Evolutionary conservation across 2,888 invertebrate genomes (phyloP).

Genomic region (Horisme vitalbata): DNA sequence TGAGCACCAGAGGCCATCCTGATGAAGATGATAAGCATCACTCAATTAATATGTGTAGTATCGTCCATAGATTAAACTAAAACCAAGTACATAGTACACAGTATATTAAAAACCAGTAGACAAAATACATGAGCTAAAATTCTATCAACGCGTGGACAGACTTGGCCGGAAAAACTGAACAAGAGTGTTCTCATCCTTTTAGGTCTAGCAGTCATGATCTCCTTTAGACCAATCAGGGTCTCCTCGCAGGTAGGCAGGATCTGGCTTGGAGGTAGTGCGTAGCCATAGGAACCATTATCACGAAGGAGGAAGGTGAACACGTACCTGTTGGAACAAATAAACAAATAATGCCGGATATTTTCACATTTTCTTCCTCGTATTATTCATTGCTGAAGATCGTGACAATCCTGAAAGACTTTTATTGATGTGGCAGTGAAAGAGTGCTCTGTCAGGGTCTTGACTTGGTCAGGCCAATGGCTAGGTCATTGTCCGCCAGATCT

Average conservation of each 20-base stretch:
- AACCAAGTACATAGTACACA: not conserved
- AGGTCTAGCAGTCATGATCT: conserved; percentile 64
- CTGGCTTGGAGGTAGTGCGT: conserved; percentile 85
- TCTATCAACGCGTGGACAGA: not conserved
- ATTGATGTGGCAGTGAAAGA: too few species aligned
- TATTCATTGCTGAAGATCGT: too few species aligned
- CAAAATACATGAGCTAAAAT: not conserved
- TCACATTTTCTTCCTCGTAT: too few species aligned
- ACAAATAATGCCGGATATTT: too few species aligned
- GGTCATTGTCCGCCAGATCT: too few species aligned
- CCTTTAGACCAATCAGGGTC: conserved; percentile 76
- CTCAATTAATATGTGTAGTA: too few species aligned
- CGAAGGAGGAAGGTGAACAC: conserved; percentile 72
- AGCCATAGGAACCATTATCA: conserved; percentile 86
- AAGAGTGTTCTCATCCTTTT: conserved; percentile 38
- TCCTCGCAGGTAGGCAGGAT: conserved; percentile 85
- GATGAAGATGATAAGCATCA: too few species aligned
- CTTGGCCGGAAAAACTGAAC: conserved; percentile 23
- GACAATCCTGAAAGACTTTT: too few species aligned
- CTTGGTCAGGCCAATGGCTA: too few species aligned
- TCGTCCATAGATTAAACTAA: not conserved
- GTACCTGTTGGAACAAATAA: conserved; percentile 44
- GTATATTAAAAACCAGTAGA: not conserved
- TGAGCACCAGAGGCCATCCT: too few species aligned
- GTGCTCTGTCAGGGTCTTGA: too few species aligned